A percentile compares a stretch with the other conserved stretches of the same genome.
phyloP scores from a whole-genome alignment of 1,140 invertebrate genomes.

The Hestina assimilis region DNA sequence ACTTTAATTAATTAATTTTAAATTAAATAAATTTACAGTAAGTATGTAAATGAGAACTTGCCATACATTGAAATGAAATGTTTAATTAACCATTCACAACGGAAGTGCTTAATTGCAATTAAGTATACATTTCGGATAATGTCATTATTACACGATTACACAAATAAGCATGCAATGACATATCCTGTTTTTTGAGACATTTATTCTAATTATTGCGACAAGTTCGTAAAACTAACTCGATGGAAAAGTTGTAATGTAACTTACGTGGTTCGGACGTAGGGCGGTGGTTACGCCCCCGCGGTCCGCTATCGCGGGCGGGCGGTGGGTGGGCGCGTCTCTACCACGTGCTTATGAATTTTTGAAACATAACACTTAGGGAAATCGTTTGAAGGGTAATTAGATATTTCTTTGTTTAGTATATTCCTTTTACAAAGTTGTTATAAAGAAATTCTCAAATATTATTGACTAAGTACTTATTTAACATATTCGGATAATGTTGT shows the following conservation, averaged over 20 bases:
- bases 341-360: constrained; percentile 40
- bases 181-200: too few species aligned
- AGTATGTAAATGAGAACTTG: too few species aligned
- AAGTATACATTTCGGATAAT: too few species aligned
- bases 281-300: constrained; percentile 72
- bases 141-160: too few species aligned
- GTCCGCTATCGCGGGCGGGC: constrained; percentile 57
- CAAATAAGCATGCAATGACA: too few species aligned
- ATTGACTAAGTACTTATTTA: too few species aligned
- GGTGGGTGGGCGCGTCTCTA: constrained; percentile 61
- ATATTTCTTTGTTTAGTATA: background rate
- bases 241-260: constrained; percentile 43
- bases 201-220: background rate
- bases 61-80: too few species aligned
- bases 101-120: background rate
- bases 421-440: background rate
- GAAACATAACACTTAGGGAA: constrained; percentile 23
- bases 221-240: constrained; percentile 6
- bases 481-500: too few species aligned
- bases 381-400: background rate
- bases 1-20: too few species aligned
- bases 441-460: too few species aligned
- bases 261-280: constrained; percentile 51
- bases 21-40: background rate
- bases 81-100: too few species aligned